Percentiles rank a stretch among this genome's conserved stretches.
These are phyloP conservation scores for Aelia acuminata DNA, from an alignment of 2,888 invertebrate genomes.

Conservation along the genomic window DNA sequence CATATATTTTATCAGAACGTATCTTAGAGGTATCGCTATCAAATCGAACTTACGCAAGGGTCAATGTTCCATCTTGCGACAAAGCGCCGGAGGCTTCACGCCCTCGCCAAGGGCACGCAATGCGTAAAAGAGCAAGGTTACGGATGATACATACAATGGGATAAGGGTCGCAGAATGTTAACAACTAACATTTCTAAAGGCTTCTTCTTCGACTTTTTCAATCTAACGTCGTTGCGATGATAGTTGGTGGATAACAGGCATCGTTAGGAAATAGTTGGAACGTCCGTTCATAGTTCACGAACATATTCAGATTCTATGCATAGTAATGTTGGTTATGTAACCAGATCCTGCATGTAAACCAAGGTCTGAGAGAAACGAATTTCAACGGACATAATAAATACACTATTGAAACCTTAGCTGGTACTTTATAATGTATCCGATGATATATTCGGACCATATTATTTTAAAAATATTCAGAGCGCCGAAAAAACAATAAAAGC, in stretches of 20 bases:
- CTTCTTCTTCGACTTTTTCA: not conserved
- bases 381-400: too few relatives aligned
- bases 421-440: too few relatives aligned
- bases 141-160: not conserved
- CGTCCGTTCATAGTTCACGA: not conserved
- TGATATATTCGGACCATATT: too few relatives aligned
- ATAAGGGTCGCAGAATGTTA: constrained; percentile 56
- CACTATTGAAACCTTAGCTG: too few relatives aligned
- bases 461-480: too few relatives aligned
- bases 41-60: not conserved
- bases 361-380: too few relatives aligned
- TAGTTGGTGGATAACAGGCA: not conserved
- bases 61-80: not conserved
- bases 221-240: not conserved
- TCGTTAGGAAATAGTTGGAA: not conserved
- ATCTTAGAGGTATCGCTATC: not conserved
- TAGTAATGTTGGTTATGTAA: too few relatives aligned
- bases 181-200: constrained; percentile 50
- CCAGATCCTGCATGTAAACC: too few relatives aligned
- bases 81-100: not conserved
- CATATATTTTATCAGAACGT: not conserved
- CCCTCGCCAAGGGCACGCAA: not conserved
- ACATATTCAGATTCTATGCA: not conserved
- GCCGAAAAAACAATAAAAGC: too few relatives aligned
- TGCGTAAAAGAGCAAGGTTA: constrained; percentile 23